Evolutionary conservation across 2,797 vertebrate species (phyloP), one percentile per base, ranked within the genome.

Genomic region (Xyrichtys novacula): DNA sequence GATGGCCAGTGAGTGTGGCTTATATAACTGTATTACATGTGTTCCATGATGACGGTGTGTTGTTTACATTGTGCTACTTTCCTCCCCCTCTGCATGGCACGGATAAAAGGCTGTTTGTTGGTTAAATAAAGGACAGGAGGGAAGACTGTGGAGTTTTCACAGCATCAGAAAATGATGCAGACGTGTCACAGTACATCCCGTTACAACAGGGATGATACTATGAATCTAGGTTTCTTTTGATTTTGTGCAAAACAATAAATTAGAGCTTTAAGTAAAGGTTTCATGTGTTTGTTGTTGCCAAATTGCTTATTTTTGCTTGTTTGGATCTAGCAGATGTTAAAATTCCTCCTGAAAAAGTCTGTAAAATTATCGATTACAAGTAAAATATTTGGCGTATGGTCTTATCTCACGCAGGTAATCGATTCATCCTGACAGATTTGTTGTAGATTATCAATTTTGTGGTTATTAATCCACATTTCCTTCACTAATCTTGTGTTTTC

Each of bases 11-110:
- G 53, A 55, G 61, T 2, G 44, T 31, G 62, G 63, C 78, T 92
- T 93, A 91, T 85, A 56, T 91, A 92, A 93, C 70, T 23, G 59
- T 29, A 43, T 81, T 82, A 58, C 60, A 61, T 80, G 72, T 43
- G 61, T 81, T 59, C 76, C 28, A 25, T 65, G 59, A 53, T 67
- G 74, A 46, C 53, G 47, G 26, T 17, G 47, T 9, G 8, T 31
- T 85, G 86, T 89, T 89, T 84, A 84, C 76, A 39, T 25, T 39
- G 54, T 43, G 62, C 65, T 20, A 50, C 46, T 48, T 50, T 48
- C 22, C 36, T 46, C 52, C 59, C 44, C 6, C 44, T 57, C 61
- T 12, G 55, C 58, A 38, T 7, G 15, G 20, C 52, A 52, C n/a
- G 4, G 29, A 64, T 70, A 20, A 57, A 72, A 57, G 46, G 65